Conservation (phyloP, 2,113 vertebrate genomes). For the Mesitornis unicolor region DNA sequence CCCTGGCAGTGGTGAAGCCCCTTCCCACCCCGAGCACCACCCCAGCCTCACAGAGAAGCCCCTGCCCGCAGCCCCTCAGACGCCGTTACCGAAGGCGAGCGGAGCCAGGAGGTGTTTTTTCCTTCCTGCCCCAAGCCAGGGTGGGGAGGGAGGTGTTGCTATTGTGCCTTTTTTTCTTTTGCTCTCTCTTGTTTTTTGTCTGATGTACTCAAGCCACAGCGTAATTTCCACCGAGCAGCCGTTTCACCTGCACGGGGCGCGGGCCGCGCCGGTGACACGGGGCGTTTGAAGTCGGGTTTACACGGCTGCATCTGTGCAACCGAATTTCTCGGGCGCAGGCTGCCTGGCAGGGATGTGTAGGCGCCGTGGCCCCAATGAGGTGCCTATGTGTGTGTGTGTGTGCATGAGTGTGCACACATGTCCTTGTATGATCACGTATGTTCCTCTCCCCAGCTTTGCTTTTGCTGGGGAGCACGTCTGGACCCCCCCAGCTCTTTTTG, state of each 20-base stretch:
- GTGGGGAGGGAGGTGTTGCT: slow-evolving; percentile 14
- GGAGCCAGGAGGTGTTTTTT: background rate
- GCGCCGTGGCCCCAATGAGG: no score
- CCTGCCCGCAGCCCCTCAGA: background rate
- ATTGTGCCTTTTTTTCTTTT: background rate
- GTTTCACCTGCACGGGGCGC: background rate
- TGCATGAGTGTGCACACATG: accelerated
- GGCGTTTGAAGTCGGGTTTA: background rate
- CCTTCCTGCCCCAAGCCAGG: background rate
- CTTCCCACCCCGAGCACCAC: background rate
- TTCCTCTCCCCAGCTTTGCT: accelerated
- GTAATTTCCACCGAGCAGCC: slow-evolving; percentile 4
- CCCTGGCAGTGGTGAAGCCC: background rate
- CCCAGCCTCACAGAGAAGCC: accelerated
- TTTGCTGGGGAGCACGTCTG: accelerated
- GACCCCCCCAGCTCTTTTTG: accelerated
- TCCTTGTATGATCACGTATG: accelerated
- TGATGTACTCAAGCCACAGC: slow-evolving; percentile 1
- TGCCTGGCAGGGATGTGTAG: background rate
- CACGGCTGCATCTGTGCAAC: slow-evolving; percentile 40
- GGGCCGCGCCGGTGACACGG: background rate
- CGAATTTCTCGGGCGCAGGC: background rate
- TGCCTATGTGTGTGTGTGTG: accelerated
- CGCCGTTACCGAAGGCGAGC: accelerated
- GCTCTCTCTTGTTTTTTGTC: no score